These are phyloP conservation scores for Grantiella picta DNA, from an alignment of 2,113 vertebrate species.

Conservation along the genomic window DNA sequence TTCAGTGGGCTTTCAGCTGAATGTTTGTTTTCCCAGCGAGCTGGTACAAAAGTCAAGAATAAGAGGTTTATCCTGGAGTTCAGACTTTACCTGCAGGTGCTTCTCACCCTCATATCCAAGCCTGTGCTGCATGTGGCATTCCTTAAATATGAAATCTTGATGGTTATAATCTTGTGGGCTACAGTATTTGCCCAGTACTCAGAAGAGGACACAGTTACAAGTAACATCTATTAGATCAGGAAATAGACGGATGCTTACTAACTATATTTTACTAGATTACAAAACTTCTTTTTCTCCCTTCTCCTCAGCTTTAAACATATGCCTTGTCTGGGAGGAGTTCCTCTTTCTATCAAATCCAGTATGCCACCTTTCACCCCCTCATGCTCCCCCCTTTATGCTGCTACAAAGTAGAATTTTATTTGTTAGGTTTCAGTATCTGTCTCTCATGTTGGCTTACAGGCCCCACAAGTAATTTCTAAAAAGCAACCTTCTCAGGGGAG, in stretches of 20 bases:
- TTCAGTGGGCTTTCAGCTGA: neutral
- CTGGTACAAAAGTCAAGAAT: neutral
- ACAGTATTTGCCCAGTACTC: neutral
- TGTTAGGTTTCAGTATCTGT: neutral
- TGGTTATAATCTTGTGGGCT: neutral
- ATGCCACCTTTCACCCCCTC: neutral
- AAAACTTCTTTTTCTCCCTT: neutral
- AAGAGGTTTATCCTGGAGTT: neutral
- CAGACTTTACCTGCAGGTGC: neutral
- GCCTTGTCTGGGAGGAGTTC: neutral
- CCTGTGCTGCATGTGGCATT: neutral
- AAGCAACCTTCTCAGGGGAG: neutral
- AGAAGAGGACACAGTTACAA: neutral
- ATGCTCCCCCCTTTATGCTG: neutral
- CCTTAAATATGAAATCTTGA: neutral
- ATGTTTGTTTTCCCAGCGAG: neutral
- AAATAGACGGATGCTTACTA: neutral
- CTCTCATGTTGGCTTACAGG: neutral
- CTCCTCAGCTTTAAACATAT: neutral
- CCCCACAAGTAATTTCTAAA: neutral
- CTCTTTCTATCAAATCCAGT: neutral
- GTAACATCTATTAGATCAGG: neutral
- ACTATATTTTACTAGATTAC: neutral
- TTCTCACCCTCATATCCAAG: neutral
- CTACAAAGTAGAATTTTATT: neutral